A percentile compares a stretch with the other conserved stretches of the same genome.
Evolutionary conservation across 2,113 vertebrate genomes (phyloP).

Genomic region (Asarcornis scutulata): DNA sequence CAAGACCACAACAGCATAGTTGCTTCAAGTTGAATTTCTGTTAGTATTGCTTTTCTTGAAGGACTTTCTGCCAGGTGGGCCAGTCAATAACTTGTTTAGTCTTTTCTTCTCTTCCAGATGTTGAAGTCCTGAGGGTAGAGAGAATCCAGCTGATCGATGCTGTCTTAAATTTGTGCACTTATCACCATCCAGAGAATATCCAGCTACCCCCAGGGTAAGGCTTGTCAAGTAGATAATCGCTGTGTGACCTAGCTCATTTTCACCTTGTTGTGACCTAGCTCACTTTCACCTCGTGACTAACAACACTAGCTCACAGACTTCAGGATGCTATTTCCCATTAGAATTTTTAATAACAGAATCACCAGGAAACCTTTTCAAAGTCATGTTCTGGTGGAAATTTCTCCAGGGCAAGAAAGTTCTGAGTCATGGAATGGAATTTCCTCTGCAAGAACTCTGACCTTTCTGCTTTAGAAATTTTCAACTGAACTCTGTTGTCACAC

Average conservation of each 20-base stretch:
- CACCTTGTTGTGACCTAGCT: not conserved
- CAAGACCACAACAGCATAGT: slow-evolving; percentile 13
- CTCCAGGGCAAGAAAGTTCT: not conserved
- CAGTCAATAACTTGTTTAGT: slow-evolving; percentile 22
- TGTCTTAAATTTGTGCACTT: slow-evolving; percentile 96
- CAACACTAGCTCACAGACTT: not conserved
- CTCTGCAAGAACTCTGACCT: not conserved
- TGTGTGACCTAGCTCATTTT: not conserved
- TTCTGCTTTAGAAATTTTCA: not conserved
- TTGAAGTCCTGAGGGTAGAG: slow-evolving; percentile 94
- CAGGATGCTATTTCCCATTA: not conserved
- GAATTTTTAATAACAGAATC: not conserved
- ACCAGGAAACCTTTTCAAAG: not conserved
- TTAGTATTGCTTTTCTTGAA: slow-evolving; percentile 7
- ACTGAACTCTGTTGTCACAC: not conserved
- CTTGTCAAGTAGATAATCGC: not conserved
- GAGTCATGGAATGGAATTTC: not conserved
- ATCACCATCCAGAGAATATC: slow-evolving; percentile 98
- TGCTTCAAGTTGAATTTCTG: slow-evolving; percentile 28
- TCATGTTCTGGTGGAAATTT: not conserved
- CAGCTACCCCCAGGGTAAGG: slow-evolving; percentile 93
- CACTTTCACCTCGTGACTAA: not conserved
- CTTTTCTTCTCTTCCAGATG: slow-evolving; percentile 77
- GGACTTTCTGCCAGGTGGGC: not conserved
- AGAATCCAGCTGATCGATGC: slow-evolving; percentile 95